A percentile compares a stretch with the other conserved stretches of the same genome.
Evolutionary conservation across 2,797 vertebrate species (phyloP).

Genomic region (Dicrostonyx torquatus): DNA sequence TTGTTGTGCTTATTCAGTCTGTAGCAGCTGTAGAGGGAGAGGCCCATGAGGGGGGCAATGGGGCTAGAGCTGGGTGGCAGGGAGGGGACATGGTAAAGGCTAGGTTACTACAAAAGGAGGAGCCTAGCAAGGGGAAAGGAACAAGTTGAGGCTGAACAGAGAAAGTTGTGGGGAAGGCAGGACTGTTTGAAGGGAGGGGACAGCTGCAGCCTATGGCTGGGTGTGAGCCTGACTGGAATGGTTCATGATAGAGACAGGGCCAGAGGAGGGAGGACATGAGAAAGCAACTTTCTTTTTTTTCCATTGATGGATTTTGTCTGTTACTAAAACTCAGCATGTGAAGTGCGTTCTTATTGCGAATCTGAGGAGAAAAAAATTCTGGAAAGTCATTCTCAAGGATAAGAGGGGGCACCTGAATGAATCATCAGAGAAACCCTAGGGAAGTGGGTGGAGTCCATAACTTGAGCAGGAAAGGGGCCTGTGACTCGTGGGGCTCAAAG

Average conservation of each 20-base stretch:
- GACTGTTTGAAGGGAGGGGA: not conserved
- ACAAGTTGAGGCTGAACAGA: not conserved
- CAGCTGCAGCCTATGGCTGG: not conserved
- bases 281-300: slow-evolving; percentile 43
- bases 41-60: slow-evolving; percentile 24
- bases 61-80: slow-evolving; percentile 12
- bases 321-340: slow-evolving; percentile 53
- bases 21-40: slow-evolving; percentile 71
- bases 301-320: slow-evolving; percentile 50
- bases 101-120: not conserved
- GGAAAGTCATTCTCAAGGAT: slow-evolving; percentile 62
- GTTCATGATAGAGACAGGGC: not conserved
- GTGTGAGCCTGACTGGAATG: not conserved
- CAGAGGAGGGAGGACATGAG: not conserved
- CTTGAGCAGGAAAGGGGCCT: slow-evolving; percentile 41
- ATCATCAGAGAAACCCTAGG: slow-evolving; percentile 62
- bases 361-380: slow-evolving; percentile 57
- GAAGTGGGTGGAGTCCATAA: slow-evolving; percentile 36
- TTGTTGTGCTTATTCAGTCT: slow-evolving; percentile 66
- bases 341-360: slow-evolving; percentile 65
- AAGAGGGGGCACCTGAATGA: slow-evolving; percentile 55
- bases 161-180: not conserved
- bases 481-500: slow-evolving; percentile 33
- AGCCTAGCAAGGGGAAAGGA: not conserved
- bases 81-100: slow-evolving; percentile 38